Evolutionary conservation across 2,888 invertebrate species (phyloP).

Genomic region (Apodemia zela): DNA sequence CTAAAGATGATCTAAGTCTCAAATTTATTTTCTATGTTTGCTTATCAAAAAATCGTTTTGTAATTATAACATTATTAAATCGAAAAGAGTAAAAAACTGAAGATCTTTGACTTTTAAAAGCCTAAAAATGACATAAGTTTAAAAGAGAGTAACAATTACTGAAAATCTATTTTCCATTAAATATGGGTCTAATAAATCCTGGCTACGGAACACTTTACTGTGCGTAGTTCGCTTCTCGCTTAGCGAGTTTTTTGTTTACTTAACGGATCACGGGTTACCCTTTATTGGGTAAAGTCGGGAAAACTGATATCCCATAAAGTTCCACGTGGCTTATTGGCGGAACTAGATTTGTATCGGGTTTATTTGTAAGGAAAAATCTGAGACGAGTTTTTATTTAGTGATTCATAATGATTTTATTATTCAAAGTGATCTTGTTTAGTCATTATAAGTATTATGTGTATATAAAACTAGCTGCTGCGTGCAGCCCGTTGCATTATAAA

Average conservation of each 20-base stretch:
- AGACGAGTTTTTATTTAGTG: constrained; percentile 23
- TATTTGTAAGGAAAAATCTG: constrained; percentile 17
- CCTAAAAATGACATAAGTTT: neutral
- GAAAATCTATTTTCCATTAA: neutral
- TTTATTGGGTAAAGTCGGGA: constrained; percentile 75
- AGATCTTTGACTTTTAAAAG: no score
- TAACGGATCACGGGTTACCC: constrained; percentile 76
- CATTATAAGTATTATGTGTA: neutral
- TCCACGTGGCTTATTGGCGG: constrained; percentile 56
- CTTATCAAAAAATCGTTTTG: no score
- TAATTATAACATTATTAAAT: no score
- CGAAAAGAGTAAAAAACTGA: no score
- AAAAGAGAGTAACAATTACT: neutral
- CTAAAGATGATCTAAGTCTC: no score
- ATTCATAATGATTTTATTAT: constrained; percentile 36
- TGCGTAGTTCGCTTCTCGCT: constrained; percentile 67
- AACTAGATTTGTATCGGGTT: constrained; percentile 52
- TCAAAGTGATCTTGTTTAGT: neutral
- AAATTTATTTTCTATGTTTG: no score
- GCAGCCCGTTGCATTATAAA: no score
- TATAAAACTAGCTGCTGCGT: no score
- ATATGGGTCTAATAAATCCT: neutral
- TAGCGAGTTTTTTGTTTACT: constrained; percentile 75
- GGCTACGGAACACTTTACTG: constrained; percentile 58
- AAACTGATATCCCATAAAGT: constrained; percentile 73